phyloP scores from a whole-genome alignment of 2,113 vertebrate species.

The Cyprinodon brontotheroides region DNA sequence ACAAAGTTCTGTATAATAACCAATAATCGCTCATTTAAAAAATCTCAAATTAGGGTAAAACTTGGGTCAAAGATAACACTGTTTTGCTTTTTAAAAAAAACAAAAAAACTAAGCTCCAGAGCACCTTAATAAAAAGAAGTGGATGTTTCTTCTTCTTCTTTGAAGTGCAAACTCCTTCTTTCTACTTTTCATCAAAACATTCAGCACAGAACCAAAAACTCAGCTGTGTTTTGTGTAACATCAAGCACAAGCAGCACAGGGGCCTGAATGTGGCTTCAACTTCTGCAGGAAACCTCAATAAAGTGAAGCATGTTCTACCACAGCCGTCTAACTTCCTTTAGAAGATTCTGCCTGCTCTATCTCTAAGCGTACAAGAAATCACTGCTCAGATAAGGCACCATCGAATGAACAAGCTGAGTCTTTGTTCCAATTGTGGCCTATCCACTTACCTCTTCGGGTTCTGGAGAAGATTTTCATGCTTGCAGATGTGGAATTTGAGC shows the following conservation, averaged over 20 bases:
- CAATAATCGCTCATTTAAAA: too few species aligned
- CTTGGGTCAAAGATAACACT: too few species aligned
- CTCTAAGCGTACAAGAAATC: neutral
- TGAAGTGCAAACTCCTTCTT: conserved; percentile 14
- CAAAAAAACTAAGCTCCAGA: neutral
- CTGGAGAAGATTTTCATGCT: conserved; percentile 96
- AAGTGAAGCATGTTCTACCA: conserved; percentile 12
- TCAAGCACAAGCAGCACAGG: neutral
- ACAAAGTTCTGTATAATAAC: too few species aligned
- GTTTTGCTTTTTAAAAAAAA: too few species aligned
- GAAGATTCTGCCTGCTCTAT: neutral
- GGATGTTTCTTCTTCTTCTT: conserved; percentile 10
- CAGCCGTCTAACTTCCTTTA: conserved; percentile 35
- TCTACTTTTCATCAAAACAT: conserved; percentile 7
- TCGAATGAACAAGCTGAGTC: neutral
- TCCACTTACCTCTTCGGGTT: conserved; percentile 90
- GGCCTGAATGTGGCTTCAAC: conserved; percentile 26
- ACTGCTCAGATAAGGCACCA: neutral
- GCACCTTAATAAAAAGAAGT: conserved; percentile 26
- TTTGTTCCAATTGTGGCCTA: neutral
- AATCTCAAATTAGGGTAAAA: too few species aligned
- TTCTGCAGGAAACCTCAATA: conserved; percentile 28
- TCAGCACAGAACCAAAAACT: neutral
- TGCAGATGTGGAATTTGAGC: conserved; percentile 81
- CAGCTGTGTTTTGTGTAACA: neutral